A percentile compares a stretch with the other conserved stretches of the same genome.
Evolutionary conservation across 2,113 vertebrate genomes (phyloP).

Genomic region (Otis tarda): DNA sequence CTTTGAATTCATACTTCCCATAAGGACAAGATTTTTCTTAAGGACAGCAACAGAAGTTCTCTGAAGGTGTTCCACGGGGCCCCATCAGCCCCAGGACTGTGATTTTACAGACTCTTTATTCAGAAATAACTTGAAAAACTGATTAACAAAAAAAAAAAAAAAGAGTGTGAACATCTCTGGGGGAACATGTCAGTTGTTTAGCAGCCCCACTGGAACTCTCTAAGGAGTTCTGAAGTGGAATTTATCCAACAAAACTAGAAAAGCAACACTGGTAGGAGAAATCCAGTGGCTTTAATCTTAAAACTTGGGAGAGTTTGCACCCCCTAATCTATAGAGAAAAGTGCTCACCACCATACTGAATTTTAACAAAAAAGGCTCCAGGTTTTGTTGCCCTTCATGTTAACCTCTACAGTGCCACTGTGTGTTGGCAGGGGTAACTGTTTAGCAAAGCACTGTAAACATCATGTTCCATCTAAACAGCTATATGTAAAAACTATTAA

Average conservation of each 20-base stretch:
- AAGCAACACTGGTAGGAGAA: not conserved
- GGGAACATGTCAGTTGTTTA: not conserved
- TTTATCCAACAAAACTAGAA: not conserved
- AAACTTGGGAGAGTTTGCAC: not conserved
- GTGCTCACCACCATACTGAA: not conserved
- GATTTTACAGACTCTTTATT: not conserved
- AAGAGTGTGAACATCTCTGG: not conserved
- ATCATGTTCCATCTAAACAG: not conserved
- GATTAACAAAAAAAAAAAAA: not conserved
- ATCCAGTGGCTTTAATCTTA: not conserved
- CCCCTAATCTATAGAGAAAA: not conserved
- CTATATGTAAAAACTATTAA: not conserved
- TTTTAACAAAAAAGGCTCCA: not conserved
- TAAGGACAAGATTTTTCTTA: not conserved
- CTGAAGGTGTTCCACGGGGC: not conserved
- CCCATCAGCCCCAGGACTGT: not conserved
- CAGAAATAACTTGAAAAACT: not conserved
- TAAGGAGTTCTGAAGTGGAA: not conserved
- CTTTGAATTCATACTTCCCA: not conserved
- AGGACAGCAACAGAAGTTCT: not conserved
- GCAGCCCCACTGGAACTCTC: not conserved
- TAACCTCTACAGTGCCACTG: slow-evolving; percentile 58
- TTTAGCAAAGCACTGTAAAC: not conserved
- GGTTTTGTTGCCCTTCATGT: slow-evolving; percentile 61
- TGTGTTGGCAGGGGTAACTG: not conserved